Evolutionary conservation across 1,140 invertebrate species (phyloP).

Genomic region (Drosophila pectinifera): DNA sequence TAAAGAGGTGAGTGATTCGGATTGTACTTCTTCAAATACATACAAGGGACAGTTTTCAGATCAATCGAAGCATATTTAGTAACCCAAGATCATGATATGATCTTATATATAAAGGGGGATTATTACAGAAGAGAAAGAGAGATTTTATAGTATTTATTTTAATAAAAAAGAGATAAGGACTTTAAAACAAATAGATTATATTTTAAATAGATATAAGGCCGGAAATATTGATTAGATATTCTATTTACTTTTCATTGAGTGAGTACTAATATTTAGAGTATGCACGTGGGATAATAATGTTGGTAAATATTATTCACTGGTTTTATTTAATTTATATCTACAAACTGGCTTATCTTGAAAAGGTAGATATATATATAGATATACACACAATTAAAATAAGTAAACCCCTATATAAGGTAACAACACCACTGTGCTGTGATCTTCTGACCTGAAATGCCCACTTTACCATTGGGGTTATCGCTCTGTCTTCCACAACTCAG

Average conservation of each 20-base stretch:
- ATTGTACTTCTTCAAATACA: background rate
- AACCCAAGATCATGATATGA: background rate
- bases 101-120: background rate
- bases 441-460: background rate
- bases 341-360: background rate
- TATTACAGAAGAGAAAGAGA: too few relatives aligned
- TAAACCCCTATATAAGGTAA: too few relatives aligned
- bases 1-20: conserved; percentile 64
- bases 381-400: background rate
- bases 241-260: too few relatives aligned
- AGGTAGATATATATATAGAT: too few relatives aligned
- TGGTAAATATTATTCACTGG: too few relatives aligned
- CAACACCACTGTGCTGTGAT: background rate
- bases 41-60: background rate
- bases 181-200: background rate
- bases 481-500: conserved; percentile 12
- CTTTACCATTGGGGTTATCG: conserved; percentile 30
- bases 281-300: too few relatives aligned
- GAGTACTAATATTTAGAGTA: too few relatives aligned
- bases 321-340: background rate
- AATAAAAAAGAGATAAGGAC: background rate
- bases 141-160: background rate
- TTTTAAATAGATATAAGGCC: background rate
- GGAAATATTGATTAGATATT: too few relatives aligned
- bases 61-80: background rate